These are phyloP conservation scores for Microctenopoma stevenorrisi DNA, from an alignment of 2,797 vertebrate species.

Conservation along the genomic window DNA sequence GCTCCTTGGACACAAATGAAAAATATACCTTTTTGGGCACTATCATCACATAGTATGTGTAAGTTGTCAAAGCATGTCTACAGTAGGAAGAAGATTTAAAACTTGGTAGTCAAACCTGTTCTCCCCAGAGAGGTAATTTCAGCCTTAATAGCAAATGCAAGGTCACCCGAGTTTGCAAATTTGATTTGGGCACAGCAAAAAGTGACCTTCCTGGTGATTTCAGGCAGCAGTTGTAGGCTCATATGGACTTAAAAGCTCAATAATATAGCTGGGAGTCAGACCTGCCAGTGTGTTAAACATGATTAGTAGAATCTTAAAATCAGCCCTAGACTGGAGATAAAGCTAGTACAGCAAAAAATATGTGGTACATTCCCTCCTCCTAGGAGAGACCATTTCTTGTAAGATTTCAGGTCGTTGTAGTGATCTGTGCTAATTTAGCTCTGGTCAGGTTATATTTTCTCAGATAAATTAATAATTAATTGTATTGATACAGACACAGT, in stretches of 20 bases:
- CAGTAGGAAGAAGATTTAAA: slow-evolving; percentile 50
- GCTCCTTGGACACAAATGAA: not conserved
- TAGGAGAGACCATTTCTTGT: not conserved
- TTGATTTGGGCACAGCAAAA: slow-evolving; percentile 60
- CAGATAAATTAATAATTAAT: slow-evolving; percentile 13
- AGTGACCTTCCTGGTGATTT: slow-evolving; percentile 62
- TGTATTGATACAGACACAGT: slow-evolving; percentile 3
- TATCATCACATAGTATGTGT: not conserved
- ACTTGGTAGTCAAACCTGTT: slow-evolving; percentile 53
- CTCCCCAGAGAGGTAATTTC: slow-evolving; percentile 50
- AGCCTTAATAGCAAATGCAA: slow-evolving; percentile 55
- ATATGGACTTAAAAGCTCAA: slow-evolving; percentile 59
- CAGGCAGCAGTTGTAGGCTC: slow-evolving; percentile 43
- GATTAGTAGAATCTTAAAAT: slow-evolving; percentile 56
- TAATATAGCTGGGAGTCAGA: slow-evolving; percentile 54
- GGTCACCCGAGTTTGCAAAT: slow-evolving; percentile 65
- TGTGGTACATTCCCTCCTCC: slow-evolving; percentile 12
- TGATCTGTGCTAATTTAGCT: slow-evolving; percentile 13
- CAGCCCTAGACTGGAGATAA: slow-evolving; percentile 47
- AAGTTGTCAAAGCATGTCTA: slow-evolving; percentile 38
- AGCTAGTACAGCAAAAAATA: slow-evolving; percentile 27
- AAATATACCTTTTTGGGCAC: not conserved
- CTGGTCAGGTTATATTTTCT: slow-evolving; percentile 14
- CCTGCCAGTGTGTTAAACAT: slow-evolving; percentile 52
- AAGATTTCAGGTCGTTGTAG: not conserved